A percentile compares a stretch with the other conserved stretches of the same genome.
phyloP scores from a whole-genome alignment of 2,888 invertebrate species.

The Globia sparganii region DNA sequence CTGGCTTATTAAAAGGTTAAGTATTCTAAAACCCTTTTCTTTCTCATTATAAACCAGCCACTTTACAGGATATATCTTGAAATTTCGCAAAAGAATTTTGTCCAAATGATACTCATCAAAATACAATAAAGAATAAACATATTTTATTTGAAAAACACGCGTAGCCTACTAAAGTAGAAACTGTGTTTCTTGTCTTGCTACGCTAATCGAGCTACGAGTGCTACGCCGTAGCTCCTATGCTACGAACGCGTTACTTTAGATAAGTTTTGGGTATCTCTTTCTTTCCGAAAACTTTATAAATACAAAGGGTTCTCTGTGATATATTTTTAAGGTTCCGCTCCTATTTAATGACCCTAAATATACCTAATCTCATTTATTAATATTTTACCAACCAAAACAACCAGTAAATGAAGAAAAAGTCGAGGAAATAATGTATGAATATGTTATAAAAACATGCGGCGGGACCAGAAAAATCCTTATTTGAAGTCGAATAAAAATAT shows the following conservation, averaged over 20 bases:
- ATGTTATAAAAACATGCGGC: conserved; percentile 27
- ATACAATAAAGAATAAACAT: neutral
- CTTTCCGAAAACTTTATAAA: neutral
- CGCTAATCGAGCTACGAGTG: neutral
- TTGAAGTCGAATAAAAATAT: conserved; percentile 48
- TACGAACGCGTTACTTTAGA: neutral
- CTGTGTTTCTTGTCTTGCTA: neutral
- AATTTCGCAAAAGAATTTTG: neutral
- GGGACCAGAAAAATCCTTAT: conserved; percentile 32
- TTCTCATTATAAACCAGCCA: neutral
- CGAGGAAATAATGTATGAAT: conserved; percentile 1
- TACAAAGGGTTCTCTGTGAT: neutral
- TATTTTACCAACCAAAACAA: neutral
- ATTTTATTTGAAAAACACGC: neutral
- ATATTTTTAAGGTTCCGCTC: neutral
- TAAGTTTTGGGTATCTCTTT: neutral
- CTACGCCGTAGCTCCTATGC: conserved; percentile 8
- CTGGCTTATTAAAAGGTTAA: neutral
- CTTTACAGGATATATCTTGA: neutral
- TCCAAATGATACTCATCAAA: too few species aligned
- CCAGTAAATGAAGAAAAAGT: neutral
- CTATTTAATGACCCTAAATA: neutral
- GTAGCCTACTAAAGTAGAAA: neutral
- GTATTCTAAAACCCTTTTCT: neutral
- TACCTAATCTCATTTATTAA: neutral